Evolutionary conservation across 30 jellyfish, hydroid and myxozoan genomes (phyloP).

Genomic region (Phacellophora camtschatica): DNA sequence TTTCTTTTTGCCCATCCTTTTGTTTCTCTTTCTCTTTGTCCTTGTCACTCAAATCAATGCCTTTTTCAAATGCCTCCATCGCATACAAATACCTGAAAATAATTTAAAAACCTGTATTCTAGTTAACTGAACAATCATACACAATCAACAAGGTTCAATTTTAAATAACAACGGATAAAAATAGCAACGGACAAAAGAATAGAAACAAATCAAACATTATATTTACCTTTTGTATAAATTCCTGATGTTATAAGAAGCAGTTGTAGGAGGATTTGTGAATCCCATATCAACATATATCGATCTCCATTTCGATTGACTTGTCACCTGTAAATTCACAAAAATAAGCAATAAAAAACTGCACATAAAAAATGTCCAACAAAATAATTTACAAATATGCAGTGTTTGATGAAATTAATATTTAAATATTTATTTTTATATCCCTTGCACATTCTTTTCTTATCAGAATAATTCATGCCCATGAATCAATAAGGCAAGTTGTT

Average conservation of each 20-base stretch:
- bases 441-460: too few relatives aligned
- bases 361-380: not conserved
- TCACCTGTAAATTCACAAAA: conserved; percentile 43
- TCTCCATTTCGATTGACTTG: conserved; percentile 84
- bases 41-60: not conserved
- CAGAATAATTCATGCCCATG: too few relatives aligned
- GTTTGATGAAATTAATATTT: too few relatives aligned
- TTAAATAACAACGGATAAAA: not conserved
- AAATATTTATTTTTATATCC: too few relatives aligned
- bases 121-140: not conserved
- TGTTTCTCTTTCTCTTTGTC: conserved; percentile 37
- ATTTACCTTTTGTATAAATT: conserved; percentile 84
- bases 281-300: conserved; percentile 84
- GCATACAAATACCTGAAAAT: conserved; percentile 72
- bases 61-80: conserved; percentile 73
- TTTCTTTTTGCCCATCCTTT: conserved; percentile 19
- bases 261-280: conserved; percentile 78
- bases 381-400: not conserved
- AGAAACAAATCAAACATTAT: not conserved
- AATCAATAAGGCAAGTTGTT: too few relatives aligned
- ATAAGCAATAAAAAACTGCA: not conserved
- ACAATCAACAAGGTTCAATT: not conserved
- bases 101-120: too few relatives aligned
- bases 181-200: not conserved
- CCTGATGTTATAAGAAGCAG: conserved; percentile 89